phyloP scores from a whole-genome alignment of 2,113 vertebrate species.

The Junco hyemalis region DNA sequence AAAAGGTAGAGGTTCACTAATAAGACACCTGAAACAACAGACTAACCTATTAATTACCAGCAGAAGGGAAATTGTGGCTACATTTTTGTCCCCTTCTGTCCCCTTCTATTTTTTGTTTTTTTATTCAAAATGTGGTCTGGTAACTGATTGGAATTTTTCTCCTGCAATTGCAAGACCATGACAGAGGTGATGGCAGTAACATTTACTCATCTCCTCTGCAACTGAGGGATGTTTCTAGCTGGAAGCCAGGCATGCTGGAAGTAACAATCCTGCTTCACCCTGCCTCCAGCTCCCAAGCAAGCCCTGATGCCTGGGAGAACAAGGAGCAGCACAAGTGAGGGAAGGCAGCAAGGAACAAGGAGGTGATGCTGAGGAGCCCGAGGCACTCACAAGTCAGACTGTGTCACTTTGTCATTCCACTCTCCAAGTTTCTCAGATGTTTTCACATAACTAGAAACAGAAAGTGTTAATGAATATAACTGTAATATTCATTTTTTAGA shows the following conservation, averaged over 20 bases:
- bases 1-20: not conserved
- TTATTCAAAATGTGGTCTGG: not conserved
- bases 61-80: not conserved
- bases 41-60: not conserved
- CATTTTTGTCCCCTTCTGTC: not conserved
- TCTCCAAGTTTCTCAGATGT: slow-evolving; percentile 85
- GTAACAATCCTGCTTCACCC: not conserved
- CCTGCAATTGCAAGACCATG: not conserved
- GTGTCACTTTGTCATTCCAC: slow-evolving; percentile 86
- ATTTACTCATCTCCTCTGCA: not conserved
- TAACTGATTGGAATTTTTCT: slow-evolving; percentile 47
- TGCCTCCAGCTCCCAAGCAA: not conserved
- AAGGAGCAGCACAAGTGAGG: not conserved
- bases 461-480: slow-evolving; percentile 72
- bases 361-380: not conserved
- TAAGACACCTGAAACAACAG: not conserved
- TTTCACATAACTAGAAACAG: slow-evolving; percentile 87
- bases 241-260: not conserved
- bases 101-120: not conserved
- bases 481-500: slow-evolving; percentile 21
- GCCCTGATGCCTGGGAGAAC: not conserved
- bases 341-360: not conserved
- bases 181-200: not conserved
- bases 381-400: slow-evolving; percentile 87
- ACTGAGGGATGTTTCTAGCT: not conserved